These are phyloP conservation scores for Diuraphis noxia DNA, from an alignment of 1,140 invertebrate genomes.

Conservation along the genomic window DNA sequence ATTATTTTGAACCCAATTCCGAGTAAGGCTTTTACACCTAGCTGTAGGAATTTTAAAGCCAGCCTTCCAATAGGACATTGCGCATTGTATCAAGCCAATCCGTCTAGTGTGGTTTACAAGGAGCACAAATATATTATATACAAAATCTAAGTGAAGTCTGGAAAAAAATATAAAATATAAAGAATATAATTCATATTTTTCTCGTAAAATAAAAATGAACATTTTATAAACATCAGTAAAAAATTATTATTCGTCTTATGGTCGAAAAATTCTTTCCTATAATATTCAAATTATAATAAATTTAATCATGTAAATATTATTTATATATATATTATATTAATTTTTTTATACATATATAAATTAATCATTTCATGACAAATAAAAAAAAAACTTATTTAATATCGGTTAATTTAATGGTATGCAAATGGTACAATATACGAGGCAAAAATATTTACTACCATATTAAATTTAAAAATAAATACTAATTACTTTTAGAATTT, in stretches of 20 bases:
- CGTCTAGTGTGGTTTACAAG: neutral
- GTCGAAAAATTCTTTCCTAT: neutral
- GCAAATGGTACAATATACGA: too few species aligned
- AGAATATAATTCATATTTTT: too few species aligned
- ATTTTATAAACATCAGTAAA: neutral
- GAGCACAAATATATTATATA: neutral
- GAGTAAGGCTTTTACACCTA: neutral
- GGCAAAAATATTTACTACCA: too few species aligned
- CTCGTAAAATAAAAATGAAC: neutral
- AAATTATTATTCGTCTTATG: neutral
- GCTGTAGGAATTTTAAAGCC: neutral
- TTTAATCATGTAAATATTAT: too few species aligned
- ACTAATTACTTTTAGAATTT: too few species aligned
- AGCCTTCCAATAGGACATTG: neutral
- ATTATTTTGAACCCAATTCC: conserved; percentile 1
- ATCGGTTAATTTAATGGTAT: too few species aligned
- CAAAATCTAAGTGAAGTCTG: neutral
- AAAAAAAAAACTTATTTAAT: too few species aligned
- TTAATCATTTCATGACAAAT: too few species aligned
- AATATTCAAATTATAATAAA: too few species aligned
- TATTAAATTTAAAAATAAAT: too few species aligned
- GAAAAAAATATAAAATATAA: neutral
- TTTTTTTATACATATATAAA: too few species aligned
- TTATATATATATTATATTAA: too few species aligned
- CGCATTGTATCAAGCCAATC: neutral